A percentile compares a stretch with the other conserved stretches of the same genome.
Evolutionary conservation across 2,113 vertebrate genomes (phyloP).

Genomic region (Labeo catla): DNA sequence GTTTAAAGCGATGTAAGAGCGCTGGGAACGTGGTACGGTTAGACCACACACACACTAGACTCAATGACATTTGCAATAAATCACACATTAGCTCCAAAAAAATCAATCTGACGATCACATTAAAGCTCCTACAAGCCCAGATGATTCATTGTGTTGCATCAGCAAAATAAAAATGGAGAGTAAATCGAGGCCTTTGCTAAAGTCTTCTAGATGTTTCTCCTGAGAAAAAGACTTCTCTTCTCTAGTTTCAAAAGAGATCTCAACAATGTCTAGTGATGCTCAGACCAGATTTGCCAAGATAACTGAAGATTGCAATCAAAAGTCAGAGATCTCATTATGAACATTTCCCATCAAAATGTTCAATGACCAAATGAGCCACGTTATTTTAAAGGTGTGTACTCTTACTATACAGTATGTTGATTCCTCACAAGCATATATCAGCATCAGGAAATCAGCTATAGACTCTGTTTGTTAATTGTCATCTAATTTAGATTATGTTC

Average conservation of each 20-base stretch:
- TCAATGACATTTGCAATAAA: neutral
- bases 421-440: too few species aligned
- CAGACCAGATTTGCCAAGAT: neutral
- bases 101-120: neutral
- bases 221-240: too few species aligned
- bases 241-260: too few species aligned
- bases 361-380: neutral
- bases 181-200: neutral
- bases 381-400: neutral
- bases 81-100: neutral
- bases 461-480: too few species aligned
- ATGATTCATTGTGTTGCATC: neutral
- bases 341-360: neutral
- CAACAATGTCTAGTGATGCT: neutral
- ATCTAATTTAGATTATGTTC: neutral
- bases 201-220: too few species aligned
- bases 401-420: neutral
- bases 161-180: neutral
- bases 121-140: neutral
- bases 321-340: neutral
- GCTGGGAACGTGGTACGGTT: neutral
- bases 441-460: too few species aligned
- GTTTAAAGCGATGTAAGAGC: neutral
- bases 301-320: neutral
- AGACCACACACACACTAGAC: constrained; percentile 1